Base-by-base conservation (phyloP, 2,113 vertebrate species). In the Calyptomena viridis region DNA sequence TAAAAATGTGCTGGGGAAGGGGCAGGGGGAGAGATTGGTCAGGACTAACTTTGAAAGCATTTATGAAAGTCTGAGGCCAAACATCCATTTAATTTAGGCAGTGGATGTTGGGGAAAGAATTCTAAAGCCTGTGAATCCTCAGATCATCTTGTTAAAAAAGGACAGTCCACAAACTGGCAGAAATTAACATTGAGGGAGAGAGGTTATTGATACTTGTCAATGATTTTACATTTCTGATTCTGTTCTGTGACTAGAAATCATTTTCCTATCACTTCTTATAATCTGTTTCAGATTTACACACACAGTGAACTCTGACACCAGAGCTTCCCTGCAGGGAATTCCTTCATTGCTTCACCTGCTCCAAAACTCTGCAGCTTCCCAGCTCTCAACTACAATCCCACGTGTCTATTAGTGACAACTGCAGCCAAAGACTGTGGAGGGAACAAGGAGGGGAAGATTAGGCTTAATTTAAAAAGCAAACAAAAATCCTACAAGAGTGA, bases 391-490 rank as follows among this genome's bases (percentile, higher is more conserved):
- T 28, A 28, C 0, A 0, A 47, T 78, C 59, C 33, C 25, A 2
- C 3, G 12, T 12, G 37, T 28, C 28, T 24, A 2, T 6, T 6
- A 31, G 49, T 2, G 50, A 31, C 73, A 91, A 87, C 71, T 59
- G 47, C 5, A 11, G 1, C 15, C 42, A 27, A 16, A 21, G 28
- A 11, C 1, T 39, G 53, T n/a, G 50, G n/a, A 63, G 31, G 39
- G 21, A 76, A 55, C 50, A 18, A 39, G 46, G 50, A 39, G 8
- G 53, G 68, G 16, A 42, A 86, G 30, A 84, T 44, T 30, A 12
- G 42, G 23, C 55, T 66, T 80, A 25, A 92, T 78, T 96, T 81
- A 35, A 84, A 94, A 77, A 92, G 63, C 92, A 92, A 96, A 95
- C 76, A 86, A 69, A 84, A 81, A 74, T 18, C 66, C 35, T 40